Evolutionary conservation across 2,797 vertebrate species (phyloP).

Genomic region (Cheracebus regulus): DNA sequence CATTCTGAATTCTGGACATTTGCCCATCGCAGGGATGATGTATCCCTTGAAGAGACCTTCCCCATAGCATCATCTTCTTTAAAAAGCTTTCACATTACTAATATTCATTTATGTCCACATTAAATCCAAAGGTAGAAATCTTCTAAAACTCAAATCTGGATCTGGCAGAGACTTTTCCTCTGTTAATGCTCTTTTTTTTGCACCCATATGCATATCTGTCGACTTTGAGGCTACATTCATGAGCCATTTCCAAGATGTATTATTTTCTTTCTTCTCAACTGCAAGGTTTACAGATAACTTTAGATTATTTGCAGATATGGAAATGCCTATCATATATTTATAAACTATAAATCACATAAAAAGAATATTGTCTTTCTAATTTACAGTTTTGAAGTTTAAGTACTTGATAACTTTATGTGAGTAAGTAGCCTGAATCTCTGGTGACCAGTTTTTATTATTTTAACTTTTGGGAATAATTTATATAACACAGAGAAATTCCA

Average conservation of each 20-base stretch:
- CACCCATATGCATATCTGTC: not conserved
- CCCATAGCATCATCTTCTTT: not conserved
- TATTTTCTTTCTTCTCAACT: not conserved
- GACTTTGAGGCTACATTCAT: not conserved
- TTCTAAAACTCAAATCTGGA: not conserved
- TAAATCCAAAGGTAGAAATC: not conserved
- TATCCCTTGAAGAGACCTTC: not conserved
- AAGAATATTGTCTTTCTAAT: not conserved
- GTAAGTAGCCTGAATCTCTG: not conserved
- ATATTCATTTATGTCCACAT: not conserved
- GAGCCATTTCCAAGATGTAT: not conserved
- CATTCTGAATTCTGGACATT: not conserved
- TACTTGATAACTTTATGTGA: not conserved
- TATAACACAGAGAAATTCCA: not conserved
- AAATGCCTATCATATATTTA: not conserved
- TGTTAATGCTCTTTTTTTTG: not conserved
- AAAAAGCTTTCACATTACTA: not conserved
- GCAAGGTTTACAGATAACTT: not conserved
- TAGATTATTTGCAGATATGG: not conserved
- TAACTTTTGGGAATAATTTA: conserved; percentile 9
- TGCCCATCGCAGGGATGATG: not conserved
- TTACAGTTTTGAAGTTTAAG: conserved; percentile 31
- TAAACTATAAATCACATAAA: not conserved
- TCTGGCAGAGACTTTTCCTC: not conserved
- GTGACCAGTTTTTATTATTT: not conserved